Evolutionary conservation across 2,113 vertebrate genomes (phyloP), one percentile per base, ranked within the genome.

Genomic region (Oplegnathus fasciatus): DNA sequence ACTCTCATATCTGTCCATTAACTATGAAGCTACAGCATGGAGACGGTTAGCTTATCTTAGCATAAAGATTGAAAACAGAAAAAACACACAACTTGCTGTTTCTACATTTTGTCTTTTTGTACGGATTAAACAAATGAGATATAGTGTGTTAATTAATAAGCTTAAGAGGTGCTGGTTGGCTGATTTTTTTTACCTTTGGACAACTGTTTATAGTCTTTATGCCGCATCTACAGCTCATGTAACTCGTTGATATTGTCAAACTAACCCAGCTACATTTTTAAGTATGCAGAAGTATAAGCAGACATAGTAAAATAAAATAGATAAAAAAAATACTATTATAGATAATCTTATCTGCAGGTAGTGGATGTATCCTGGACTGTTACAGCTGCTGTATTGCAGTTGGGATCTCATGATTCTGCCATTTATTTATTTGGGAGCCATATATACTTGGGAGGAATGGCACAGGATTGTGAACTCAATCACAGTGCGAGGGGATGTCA

Each of bases 391-490:
- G 66, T 84, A 85, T 84, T 84, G 69, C 69, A 70, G 71, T 72
- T 83, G 70, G 72, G 82, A 87, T 91, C 88, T 85, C 87, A 89
- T 93, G 85, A 93, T 93, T 93, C 80, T 88, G 75, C 88, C 87
- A 89, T 94, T 91, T 92, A 89, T 94, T 93, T 93, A 80, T 90
- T 92, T 90, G 89, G 83, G 87, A 87, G 78, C 80, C 80, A 78
- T 84, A 88, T 81, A 92, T 85, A 89, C 87, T 91, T 84, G 80
- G 91, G 85, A 92, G 91, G 83, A 88, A 92, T 85, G 90, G 79
- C 17, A 76, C 84, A 71, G 90, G 89, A 94, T 91, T 91, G 92
- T 93, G 93, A 95, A 94, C 92, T 95, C 94, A 95, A 94, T 95
- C 94, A 95, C 94, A 86, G 88, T 7, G 37, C 26, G 79, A 84